Base-by-base conservation (phyloP, 2,113 vertebrate species). In the Cebidichthys violaceus region DNA sequence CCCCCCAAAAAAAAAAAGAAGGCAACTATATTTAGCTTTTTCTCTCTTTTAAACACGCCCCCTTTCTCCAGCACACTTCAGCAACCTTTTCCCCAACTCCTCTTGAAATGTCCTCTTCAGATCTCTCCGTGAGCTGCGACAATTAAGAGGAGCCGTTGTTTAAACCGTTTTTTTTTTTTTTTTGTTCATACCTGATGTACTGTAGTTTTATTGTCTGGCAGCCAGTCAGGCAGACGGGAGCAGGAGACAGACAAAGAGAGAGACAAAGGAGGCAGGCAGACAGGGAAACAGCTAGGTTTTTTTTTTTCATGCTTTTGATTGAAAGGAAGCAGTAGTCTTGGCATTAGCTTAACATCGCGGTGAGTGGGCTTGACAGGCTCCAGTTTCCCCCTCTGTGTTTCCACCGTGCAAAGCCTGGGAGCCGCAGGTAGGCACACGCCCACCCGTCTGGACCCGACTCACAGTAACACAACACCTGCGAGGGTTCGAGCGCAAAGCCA, bases 261-360 rank as follows among this genome's bases (percentile, higher is more conserved):
- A 73, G 65, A 64, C 54, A 75, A 65, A 76, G 72, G 3, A 70
- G 27, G 18, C 61, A 77, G 50, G 24, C 74, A 67, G 69, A 74
- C 61, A 37, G 27, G 24, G 52, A 82, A 72, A 67, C 43, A 35
- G 54, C 39, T 39, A 10, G 41, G 24, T 70, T 64, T 37, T 66
- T 41, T 41, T 82, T 73, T 67, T 59, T 50, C 15, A 35, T 11
- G 37, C 60, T 67, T 88, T 86, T 89, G 86, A 86, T 90, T 91
- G 87, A 90, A 89, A 87, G 85, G 82, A 89, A 86, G 78, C 52
- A 27, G 66, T 91, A 90, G 92, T 93, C 85, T 86, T 81, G 79
- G 90, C 80, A 81, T 91, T 88, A 90, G 79, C 62, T 75, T 77
- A 77, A 83, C 82, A 86, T 90, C 68, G 70, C 6, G 50, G 78